phyloP scores from a whole-genome alignment of 1,140 invertebrate genomes.

The Caenorhabditis tropicalis region DNA sequence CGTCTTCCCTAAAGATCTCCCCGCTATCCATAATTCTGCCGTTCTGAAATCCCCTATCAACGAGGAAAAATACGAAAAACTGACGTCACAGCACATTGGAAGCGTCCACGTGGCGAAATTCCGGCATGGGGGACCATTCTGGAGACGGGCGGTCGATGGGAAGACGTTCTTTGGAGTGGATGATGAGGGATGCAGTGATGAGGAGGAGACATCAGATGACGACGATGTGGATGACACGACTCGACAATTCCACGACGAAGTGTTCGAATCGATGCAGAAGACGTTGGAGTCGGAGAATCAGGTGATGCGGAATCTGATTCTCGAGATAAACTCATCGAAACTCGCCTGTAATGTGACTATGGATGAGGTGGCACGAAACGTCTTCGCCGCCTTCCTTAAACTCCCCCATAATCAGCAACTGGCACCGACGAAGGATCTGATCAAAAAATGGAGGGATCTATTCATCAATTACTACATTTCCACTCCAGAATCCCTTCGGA shows the following conservation, averaged over 20 bases:
- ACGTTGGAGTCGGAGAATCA: conserved; percentile 16
- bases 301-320: conserved; percentile 54
- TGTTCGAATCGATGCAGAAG: conserved; percentile 36
- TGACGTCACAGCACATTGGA: neutral
- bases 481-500: neutral
- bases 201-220: conserved; percentile 23
- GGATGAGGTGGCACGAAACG: conserved; percentile 57
- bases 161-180: neutral
- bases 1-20: neutral
- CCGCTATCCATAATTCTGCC: neutral
- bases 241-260: conserved; percentile 27
- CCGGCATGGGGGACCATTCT: neutral
- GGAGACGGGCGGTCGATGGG: conserved; percentile 27
- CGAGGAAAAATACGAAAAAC: conserved; percentile 13
- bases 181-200: neutral
- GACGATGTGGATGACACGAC: neutral
- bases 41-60: neutral
- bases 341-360: conserved; percentile 60
- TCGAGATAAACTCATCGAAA: conserved; percentile 63
- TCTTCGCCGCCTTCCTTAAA: conserved; percentile 58
- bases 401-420: conserved; percentile 27
- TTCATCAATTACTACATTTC: conserved; percentile 59
- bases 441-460: conserved; percentile 48
- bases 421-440: conserved; percentile 46
- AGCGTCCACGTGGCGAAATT: neutral